Evolutionary conservation across 2,113 vertebrate species (phyloP).

Genomic region (Calypte anna): DNA sequence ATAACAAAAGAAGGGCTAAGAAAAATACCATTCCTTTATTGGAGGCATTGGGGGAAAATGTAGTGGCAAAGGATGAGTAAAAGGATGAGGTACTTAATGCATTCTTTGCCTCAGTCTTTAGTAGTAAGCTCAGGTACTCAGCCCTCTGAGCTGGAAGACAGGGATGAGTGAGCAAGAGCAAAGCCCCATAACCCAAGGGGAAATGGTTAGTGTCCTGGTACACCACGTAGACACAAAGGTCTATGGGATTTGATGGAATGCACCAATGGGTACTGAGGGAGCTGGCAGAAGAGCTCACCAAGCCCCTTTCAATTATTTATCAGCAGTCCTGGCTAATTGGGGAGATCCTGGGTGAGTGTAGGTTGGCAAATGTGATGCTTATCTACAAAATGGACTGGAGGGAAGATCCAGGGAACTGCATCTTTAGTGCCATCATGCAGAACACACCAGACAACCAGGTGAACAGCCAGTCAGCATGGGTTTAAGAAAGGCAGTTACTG

Average conservation of each 20-base stretch:
- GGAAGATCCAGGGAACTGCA: not conserved
- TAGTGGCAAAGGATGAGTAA: not conserved
- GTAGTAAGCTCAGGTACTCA: not conserved
- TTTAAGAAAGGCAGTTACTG: not conserved
- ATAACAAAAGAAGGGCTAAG: not conserved
- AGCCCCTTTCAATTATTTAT: not conserved
- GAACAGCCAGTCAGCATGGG: not conserved
- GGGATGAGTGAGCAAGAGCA: too few species aligned
- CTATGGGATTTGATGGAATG: not conserved
- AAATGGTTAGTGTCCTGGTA: not conserved
- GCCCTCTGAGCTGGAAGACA: not conserved
- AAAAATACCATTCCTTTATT: not conserved
- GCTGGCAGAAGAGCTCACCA: not conserved
- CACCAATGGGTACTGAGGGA: not conserved
- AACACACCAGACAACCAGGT: not conserved
- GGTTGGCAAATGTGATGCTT: not conserved
- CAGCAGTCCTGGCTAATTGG: not conserved
- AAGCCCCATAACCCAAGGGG: not conserved
- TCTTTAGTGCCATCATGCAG: fast-evolving
- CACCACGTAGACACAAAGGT: not conserved
- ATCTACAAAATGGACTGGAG: not conserved
- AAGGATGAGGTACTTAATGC: not conserved
- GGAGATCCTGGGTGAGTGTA: not conserved
- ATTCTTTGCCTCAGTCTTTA: not conserved
- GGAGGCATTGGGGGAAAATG: not conserved